Percentiles rank a stretch among this genome's conserved stretches.
These are phyloP conservation scores for Catajapyx aquilonaris DNA, from an alignment of 1,140 invertebrate species.

Conservation along the genomic window DNA sequence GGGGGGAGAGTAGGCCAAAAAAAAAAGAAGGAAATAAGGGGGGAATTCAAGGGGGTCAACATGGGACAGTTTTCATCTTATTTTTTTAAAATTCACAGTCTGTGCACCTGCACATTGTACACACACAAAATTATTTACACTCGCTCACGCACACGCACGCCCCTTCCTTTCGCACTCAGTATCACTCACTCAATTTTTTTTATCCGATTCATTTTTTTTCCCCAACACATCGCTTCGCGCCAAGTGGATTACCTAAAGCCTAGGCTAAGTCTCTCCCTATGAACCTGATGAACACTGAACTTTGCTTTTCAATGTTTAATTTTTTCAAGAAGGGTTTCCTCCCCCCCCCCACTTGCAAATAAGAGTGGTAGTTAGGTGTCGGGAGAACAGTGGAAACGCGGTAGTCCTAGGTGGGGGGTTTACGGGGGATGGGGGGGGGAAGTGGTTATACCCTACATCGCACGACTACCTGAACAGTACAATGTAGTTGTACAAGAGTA, in stretches of 20 bases:
- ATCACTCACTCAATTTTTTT: slow-evolving; percentile 1
- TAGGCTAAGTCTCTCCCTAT: too few relatives aligned
- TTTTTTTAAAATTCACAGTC: slow-evolving; percentile 1
- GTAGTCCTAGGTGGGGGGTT: neutral
- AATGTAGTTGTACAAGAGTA: neutral
- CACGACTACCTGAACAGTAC: neutral
- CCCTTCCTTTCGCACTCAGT: neutral
- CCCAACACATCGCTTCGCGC: neutral
- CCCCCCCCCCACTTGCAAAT: slow-evolving; percentile 1
- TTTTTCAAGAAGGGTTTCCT: slow-evolving; percentile 2
- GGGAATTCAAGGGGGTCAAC: neutral
- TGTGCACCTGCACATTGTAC: too few relatives aligned
- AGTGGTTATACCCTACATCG: neutral
- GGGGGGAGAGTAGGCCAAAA: neutral
- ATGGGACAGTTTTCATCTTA: neutral
- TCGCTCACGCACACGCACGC: neutral
- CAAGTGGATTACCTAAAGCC: neutral
- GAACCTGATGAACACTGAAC: too few relatives aligned
- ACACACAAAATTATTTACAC: too few relatives aligned
- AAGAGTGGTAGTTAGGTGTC: neutral
- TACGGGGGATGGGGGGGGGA: neutral
- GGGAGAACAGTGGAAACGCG: neutral
- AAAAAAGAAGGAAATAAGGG: slow-evolving; percentile 1
- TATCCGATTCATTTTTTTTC: slow-evolving; percentile 1
- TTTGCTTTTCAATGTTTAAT: too few relatives aligned